Evolutionary conservation across 2,888 invertebrate genomes (phyloP).

Genomic region (Caenorhabditis sp.): DNA sequence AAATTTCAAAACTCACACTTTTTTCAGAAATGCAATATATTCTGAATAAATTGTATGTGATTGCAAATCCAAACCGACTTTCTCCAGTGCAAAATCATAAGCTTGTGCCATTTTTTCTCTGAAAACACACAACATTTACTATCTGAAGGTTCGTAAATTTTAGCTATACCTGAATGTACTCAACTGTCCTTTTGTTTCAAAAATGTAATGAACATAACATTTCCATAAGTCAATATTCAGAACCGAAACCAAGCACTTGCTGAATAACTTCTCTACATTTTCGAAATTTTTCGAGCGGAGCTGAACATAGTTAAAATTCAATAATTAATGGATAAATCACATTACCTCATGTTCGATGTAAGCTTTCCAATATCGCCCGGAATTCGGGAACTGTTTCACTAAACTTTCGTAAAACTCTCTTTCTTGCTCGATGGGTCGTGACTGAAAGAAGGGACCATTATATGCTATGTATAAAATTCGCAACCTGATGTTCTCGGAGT

Average conservation of each 20-base stretch:
- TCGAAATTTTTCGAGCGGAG: constrained; percentile 97
- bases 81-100: constrained; percentile 97
- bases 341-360: constrained; percentile 94
- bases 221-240: constrained; percentile 99
- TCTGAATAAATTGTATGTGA: constrained; percentile 97
- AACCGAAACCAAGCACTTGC: constrained; percentile 95
- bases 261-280: constrained; percentile 98
- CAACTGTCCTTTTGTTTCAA: constrained; percentile 92
- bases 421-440: constrained; percentile 80
- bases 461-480: background rate
- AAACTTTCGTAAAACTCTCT: constrained; percentile 90
- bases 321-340: background rate
- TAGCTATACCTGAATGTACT: constrained; percentile 83
- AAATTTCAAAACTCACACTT: constrained; percentile 64
- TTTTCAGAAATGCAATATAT: constrained; percentile 89
- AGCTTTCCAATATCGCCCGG: constrained; percentile 97
- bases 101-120: constrained; percentile 99
- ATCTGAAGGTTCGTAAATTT: background rate
- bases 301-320: constrained; percentile 76
- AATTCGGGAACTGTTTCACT: constrained; percentile 91
- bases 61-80: constrained; percentile 97
- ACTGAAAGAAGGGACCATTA: constrained; percentile 63
- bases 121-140: constrained; percentile 40
- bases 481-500: constrained; percentile 86
- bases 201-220: constrained; percentile 93